Evolutionary conservation across 2,888 invertebrate genomes (phyloP), one percentile per base, ranked within the genome.

Genomic region (Sinotaia quadrata): DNA sequence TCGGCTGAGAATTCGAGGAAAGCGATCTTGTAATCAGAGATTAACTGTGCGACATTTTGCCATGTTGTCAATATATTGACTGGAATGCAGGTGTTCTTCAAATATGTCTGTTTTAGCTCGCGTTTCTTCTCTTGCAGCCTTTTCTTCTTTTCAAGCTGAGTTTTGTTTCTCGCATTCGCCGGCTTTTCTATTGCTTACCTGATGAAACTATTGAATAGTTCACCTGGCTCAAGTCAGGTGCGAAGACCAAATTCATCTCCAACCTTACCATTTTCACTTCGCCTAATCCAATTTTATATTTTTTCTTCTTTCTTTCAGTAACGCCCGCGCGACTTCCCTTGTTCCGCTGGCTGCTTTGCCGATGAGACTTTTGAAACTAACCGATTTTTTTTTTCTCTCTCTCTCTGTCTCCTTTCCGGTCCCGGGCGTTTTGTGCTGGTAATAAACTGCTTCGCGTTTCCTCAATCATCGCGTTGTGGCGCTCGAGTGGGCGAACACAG

Each of bases 391-490:
- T n/a, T n/a, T n/a, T n/a, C n/a, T n/a, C n/a, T n/a, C n/a, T n/a
- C n/a, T n/a, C n/a, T n/a, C n/a, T n/a, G n/a, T n/a, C n/a, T n/a
- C 8, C 3, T 29, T 54, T 54, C 54, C 54, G 54, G 54, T 54
- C 27, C 21, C 54, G 31, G 31, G 54, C 54, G 54, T 54, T 54
- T 54, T 54, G 54, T 54, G 54, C 27, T 27, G 27, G 54, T 27
- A 54, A 54, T 54, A 54, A 54, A 54, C 54, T 31, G 21, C 21
- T 54, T 31, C 27, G n/a, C 31, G 5, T 27, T 54, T 54, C 54
- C 54, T n/a, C 54, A 54, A 54, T 54, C 54, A 54, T n/a, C 54
- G 15, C 21, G 5, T 8, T 24, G 7, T 27, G 27, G 27, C 27
- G 54, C 18, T 18, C 18, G 21, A 54, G 27, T 27, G 54, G 54